Conservation (phyloP, 2,113 vertebrate species). For the Sorex araneus region DNA sequence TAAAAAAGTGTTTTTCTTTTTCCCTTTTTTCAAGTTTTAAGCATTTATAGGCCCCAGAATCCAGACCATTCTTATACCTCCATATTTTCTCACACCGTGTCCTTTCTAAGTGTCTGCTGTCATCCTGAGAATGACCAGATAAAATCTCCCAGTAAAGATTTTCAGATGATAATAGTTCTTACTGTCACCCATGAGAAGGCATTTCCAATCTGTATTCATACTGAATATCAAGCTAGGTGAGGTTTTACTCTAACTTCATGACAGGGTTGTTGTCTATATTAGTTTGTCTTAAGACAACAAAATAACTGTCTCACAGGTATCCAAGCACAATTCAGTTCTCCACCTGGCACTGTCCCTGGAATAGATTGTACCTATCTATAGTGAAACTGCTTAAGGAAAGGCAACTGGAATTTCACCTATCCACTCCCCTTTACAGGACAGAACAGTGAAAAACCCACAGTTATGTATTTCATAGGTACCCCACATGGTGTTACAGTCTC, state of each 20-base stretch:
- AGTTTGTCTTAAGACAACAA: background rate
- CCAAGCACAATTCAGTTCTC: background rate
- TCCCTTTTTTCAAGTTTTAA: background rate
- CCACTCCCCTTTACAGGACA: too few relatives aligned
- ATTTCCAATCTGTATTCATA: background rate
- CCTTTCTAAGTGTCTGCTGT: background rate
- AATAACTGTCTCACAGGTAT: background rate
- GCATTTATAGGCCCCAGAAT: conserved; percentile 3
- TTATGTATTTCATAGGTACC: conserved; percentile 9
- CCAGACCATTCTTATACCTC: background rate
- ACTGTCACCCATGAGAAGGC: too few relatives aligned
- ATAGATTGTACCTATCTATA: background rate
- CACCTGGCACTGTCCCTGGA: background rate
- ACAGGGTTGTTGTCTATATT: background rate
- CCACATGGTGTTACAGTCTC: background rate
- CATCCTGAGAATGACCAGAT: too few relatives aligned
- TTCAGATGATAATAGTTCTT: too few relatives aligned
- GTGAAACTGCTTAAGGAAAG: conserved; percentile 12
- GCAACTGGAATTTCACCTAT: background rate
- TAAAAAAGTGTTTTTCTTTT: conserved; percentile 25
- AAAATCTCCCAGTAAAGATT: too few relatives aligned
- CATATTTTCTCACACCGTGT: background rate
- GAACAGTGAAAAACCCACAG: background rate
- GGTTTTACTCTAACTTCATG: background rate
- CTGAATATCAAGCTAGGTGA: conserved; percentile 2